Base-by-base conservation (phyloP, 2,113 vertebrate species). In the Corvus moneduloides region DNA sequence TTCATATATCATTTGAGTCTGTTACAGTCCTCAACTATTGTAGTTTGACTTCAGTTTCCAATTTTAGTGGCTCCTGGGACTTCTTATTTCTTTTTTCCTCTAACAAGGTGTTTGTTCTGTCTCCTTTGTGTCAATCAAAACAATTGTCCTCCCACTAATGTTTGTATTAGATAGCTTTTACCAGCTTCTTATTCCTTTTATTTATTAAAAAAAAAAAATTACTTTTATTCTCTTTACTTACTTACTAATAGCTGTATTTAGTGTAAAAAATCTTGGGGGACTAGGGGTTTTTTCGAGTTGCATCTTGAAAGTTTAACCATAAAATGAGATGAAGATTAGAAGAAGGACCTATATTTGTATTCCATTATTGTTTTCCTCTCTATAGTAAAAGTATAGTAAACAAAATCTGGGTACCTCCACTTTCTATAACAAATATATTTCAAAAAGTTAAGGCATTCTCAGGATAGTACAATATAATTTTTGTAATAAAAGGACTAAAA, bases 241-340 rank as follows among this genome's bases (percentile, higher is more conserved):
- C 12, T 44, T 82, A 52, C 2, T 75, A 78, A 20, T n/a, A 63
- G 10, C 13, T 46, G 17, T 33, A 59, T 54, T 83, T 84, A 55
- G 7, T 41, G 13, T 46, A 62, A 68, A 49, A 86, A 68, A 17
- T 22, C 24, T 13, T 32, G 1, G 5, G 4, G 1, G 1, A 20
- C 16, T 2, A 3, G 8, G 8, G 1, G 0, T 7, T 71, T 79
- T 48, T 18, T 20, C 2, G 0, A 59, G 30, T 43, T 89, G 13
- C 23, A 78, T 5, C 23, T 77, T 78, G 32, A n/a, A 74, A 69
- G 8, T 68, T 33, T 23, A 46, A 11, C 10, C 7, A 41, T 46
- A 37, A 4, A 4, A 80, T 7, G 7, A 89, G 8, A 75, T 32
- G 4, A 73, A 72, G 16, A n/a, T 51, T 59, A 49, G 32, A 83